Conservation (phyloP, 2,888 invertebrate species). For the Sympetrum striolatum region DNA sequence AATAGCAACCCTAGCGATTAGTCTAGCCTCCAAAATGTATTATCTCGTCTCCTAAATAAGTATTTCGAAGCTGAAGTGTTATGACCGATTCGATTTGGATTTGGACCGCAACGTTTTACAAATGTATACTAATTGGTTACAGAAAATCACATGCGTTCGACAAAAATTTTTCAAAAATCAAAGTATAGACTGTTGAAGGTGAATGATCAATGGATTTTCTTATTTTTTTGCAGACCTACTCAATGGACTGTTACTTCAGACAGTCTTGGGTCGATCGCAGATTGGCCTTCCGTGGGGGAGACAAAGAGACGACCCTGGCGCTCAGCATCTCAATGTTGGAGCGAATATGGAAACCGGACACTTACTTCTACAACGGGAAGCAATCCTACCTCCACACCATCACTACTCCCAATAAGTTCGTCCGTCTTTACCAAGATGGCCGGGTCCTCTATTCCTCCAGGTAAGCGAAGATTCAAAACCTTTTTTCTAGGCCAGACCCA, state of each 20-base stretch:
- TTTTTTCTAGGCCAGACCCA: no score
- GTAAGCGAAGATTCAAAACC: constrained; percentile 56
- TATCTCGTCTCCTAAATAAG: no score
- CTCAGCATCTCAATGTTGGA: constrained; percentile 81
- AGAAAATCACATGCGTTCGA: no score
- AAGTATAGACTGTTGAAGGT: no score
- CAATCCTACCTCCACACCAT: constrained; percentile 84
- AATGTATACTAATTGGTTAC: no score
- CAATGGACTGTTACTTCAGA: constrained; percentile 88
- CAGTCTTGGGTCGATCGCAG: constrained; percentile 83
- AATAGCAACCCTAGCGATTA: no score
- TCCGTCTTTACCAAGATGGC: constrained; percentile 77
- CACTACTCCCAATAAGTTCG: constrained; percentile 85
- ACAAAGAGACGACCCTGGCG: constrained; percentile 72
- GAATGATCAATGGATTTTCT: not conserved
- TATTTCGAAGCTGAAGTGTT: no score
- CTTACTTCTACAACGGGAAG: constrained; percentile 83
- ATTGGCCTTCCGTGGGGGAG: constrained; percentile 69
- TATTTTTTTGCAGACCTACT: constrained; percentile 71
- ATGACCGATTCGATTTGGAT: no score
- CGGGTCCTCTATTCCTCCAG: constrained; percentile 78
- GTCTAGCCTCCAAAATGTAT: no score
- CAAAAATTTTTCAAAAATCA: no score
- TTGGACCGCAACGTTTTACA: no score
- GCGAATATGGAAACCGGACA: constrained; percentile 86